A percentile compares a stretch with the other conserved stretches of the same genome.
Conservation (phyloP, 2,797 vertebrate genomes). For the Craterocephalus amniculus region DNA sequence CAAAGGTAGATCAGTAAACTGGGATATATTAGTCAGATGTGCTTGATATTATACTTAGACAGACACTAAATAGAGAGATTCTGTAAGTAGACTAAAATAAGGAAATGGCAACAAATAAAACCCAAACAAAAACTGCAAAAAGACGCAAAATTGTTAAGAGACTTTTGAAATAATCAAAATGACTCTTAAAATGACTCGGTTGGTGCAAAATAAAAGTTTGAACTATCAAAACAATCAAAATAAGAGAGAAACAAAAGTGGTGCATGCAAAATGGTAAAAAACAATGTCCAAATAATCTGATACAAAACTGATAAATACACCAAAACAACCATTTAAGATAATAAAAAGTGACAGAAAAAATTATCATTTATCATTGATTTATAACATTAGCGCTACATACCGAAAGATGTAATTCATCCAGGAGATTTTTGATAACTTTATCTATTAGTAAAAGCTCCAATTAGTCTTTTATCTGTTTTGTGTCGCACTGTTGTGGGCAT, state of each 20-base stretch:
- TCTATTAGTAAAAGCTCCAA: slow-evolving; percentile 8
- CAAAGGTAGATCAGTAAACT: background rate
- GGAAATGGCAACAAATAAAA: too few relatives aligned
- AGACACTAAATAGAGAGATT: background rate
- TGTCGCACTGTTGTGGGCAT: slow-evolving; percentile 20
- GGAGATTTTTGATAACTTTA: background rate
- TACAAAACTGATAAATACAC: background rate
- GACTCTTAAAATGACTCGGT: background rate
- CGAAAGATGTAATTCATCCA: background rate
- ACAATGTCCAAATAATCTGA: background rate
- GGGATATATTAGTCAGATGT: background rate
- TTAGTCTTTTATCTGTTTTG: slow-evolving; percentile 16
- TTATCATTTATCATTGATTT: background rate
- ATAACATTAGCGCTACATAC: background rate
- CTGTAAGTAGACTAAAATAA: too few relatives aligned
- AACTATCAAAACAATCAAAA: background rate
- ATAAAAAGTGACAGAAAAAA: background rate
- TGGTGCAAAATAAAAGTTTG: background rate
- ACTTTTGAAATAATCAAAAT: background rate
- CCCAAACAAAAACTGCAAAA: background rate
- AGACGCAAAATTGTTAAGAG: background rate
- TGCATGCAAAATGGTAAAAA: too few relatives aligned
- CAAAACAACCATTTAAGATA: background rate
- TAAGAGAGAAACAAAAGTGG: too few relatives aligned
- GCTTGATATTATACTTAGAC: background rate